Evolutionary conservation across 2,888 invertebrate species (phyloP), one percentile per base, ranked within the genome.

Genomic region (Limenitis camilla): DNA sequence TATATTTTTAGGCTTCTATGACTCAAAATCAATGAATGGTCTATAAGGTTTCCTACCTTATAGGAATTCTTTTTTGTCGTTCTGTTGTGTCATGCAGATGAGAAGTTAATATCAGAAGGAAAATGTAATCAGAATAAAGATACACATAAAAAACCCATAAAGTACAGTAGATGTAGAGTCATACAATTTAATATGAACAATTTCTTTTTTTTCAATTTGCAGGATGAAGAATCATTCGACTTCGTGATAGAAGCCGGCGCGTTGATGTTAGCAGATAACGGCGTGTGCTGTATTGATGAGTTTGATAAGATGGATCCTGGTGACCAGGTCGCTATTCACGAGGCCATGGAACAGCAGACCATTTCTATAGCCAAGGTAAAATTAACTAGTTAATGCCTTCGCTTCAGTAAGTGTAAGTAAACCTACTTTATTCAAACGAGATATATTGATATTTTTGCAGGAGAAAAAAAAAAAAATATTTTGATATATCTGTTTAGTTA

Each of bases 211-310:
- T 33, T 32, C 4, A 1, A 32, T 33, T 9, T 8, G 3, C 70
- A 90, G 72, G 99, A 99, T 73, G 99, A 99, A 76, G 99, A 99
- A 78, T 96, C 98, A 0, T 94, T 94, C 59, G 99, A 99, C 84
- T 99, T 99, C 83, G 99, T 99, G 6, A 99, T 99, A 58, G 99
- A 99, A 88, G 99, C 99, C 6, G 99, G 99, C n/a, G 99, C 99
- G 0, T 86, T 99, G 31, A 99, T 99, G 99, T 89, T 99, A 69
- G 99, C 99, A 0, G 99, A 99, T 81, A 98, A 98, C 74, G 97
- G 98, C 5, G 95, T 99, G 42, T 99, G 99, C 69, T 99, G 99
- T 74, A 99, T 99, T 66, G 99, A 99, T 71, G 99, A 99, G 85
- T 99, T 99, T 81, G 99, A 99, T 80, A 99, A 99, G 87, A 99